Evolutionary conservation across 2,113 vertebrate genomes (phyloP).

Genomic region (Coryphaenoides rupestris): DNA sequence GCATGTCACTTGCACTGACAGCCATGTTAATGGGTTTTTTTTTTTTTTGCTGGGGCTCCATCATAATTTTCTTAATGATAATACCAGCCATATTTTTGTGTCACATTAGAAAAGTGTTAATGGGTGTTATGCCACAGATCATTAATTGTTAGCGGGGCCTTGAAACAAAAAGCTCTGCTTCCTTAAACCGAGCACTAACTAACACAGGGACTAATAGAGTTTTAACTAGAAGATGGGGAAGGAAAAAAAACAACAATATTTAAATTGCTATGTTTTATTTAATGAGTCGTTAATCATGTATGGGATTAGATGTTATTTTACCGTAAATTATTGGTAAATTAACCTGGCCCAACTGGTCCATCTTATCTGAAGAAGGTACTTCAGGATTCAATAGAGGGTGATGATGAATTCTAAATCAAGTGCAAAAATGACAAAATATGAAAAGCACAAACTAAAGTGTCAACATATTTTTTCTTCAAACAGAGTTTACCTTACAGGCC

Average conservation of each 20-base stretch:
- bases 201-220: slow-evolving; percentile 40
- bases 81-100: slow-evolving; percentile 73
- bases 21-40: slow-evolving; percentile 74
- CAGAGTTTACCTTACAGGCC: no score
- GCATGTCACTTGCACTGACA: slow-evolving; percentile 73
- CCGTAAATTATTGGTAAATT: no score
- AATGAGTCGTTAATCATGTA: slow-evolving; percentile 7
- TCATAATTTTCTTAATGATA: slow-evolving; percentile 77
- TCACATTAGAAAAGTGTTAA: slow-evolving; percentile 75
- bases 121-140: slow-evolving; percentile 70
- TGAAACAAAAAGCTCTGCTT: slow-evolving; percentile 43
- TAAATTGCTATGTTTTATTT: slow-evolving; percentile 11
- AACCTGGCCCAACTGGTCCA: no score
- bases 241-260: slow-evolving; percentile 7
- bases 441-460: no score
- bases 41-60: slow-evolving; percentile 66
- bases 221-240: slow-evolving; percentile 16
- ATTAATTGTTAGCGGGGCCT: slow-evolving; percentile 60
- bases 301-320: neutral
- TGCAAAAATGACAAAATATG: no score
- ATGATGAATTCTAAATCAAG: no score
- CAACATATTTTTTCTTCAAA: no score
- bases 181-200: slow-evolving; percentile 35
- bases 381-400: no score
- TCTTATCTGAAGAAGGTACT: no score